Evolutionary conservation across 2,797 vertebrate species (phyloP).

Genomic region (Somateria mollissima): DNA sequence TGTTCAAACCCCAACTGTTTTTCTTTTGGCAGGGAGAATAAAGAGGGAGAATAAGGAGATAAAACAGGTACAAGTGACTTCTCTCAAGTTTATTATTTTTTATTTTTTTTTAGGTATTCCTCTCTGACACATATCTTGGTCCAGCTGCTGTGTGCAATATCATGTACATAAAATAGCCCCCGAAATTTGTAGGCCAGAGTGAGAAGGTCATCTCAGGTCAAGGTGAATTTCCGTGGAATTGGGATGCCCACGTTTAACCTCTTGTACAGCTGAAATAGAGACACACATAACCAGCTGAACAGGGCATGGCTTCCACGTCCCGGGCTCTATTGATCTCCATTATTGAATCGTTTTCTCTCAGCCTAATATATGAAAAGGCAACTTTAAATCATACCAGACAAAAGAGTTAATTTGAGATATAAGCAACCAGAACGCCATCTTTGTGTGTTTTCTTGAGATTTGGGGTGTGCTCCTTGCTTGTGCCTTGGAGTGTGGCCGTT

Average conservation of each 20-base stretch:
- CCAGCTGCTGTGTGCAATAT: not conserved
- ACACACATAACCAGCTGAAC: not conserved
- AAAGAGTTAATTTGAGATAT: not conserved
- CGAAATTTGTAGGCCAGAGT: not conserved
- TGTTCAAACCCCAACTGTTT: not conserved
- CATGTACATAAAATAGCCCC: not conserved
- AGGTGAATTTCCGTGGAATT: not conserved
- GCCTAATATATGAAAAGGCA: not conserved
- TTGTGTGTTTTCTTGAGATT: not conserved
- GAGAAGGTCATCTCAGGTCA: not conserved
- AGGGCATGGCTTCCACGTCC: not conserved
- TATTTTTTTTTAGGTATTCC: not conserved
- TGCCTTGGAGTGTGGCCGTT: not conserved
- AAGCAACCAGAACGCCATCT: not conserved
- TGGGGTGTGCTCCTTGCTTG: not conserved
- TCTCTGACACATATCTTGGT: not conserved
- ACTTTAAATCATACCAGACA: not conserved
- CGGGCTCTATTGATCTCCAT: not conserved
- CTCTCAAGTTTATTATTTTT: not conserved
- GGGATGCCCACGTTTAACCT: not conserved
- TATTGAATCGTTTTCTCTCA: not conserved
- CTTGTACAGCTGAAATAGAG: not conserved
- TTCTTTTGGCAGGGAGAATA: not conserved
- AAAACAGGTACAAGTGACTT: not conserved
- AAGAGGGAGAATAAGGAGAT: not conserved